Conservation (phyloP, 1,140 invertebrate species). For the Drosophila chauvacae region DNA sequence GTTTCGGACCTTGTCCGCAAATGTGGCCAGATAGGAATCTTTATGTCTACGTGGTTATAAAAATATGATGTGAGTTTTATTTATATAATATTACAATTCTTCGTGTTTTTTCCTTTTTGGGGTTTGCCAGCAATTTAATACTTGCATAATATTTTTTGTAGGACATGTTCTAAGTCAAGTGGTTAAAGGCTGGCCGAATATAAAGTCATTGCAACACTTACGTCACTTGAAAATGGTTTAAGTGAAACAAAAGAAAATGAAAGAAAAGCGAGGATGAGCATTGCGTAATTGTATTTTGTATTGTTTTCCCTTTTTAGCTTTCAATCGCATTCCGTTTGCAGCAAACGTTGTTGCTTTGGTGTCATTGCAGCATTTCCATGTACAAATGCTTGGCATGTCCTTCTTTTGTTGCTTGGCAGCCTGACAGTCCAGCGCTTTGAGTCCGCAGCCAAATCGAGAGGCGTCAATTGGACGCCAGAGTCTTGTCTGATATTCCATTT, state of each 20-base stretch:
- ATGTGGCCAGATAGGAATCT: conserved; percentile 59
- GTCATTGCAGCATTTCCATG: too few species aligned
- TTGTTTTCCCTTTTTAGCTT: too few species aligned
- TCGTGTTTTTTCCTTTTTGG: conserved; percentile 32
- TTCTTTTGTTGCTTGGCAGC: conserved; percentile 59
- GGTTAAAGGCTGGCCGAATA: not conserved
- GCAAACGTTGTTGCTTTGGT: too few species aligned
- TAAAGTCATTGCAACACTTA: conserved; percentile 58
- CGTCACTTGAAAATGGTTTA: conserved; percentile 60
- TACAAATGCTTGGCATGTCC: conserved; percentile 32
- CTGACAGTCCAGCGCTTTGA: conserved; percentile 69
- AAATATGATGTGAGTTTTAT: conserved; percentile 78
- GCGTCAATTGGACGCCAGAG: conserved; percentile 55
- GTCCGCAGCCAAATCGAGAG: conserved; percentile 35
- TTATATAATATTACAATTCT: conserved; percentile 51
- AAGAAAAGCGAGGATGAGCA: not conserved
- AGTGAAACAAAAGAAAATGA: conserved; percentile 29
- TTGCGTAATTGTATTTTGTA: too few species aligned
- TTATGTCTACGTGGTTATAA: conserved; percentile 77
- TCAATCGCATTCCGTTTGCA: too few species aligned
- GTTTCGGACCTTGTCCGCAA: conserved; percentile 41
- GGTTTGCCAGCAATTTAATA: conserved; percentile 37
- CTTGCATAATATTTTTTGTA: not conserved
- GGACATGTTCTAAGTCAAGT: not conserved
- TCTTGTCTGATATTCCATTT: conserved; percentile 6